Percentiles rank a stretch among this genome's conserved stretches.
phyloP scores from a whole-genome alignment of 2,113 vertebrate species.

The Tragelaphus imberbis region DNA sequence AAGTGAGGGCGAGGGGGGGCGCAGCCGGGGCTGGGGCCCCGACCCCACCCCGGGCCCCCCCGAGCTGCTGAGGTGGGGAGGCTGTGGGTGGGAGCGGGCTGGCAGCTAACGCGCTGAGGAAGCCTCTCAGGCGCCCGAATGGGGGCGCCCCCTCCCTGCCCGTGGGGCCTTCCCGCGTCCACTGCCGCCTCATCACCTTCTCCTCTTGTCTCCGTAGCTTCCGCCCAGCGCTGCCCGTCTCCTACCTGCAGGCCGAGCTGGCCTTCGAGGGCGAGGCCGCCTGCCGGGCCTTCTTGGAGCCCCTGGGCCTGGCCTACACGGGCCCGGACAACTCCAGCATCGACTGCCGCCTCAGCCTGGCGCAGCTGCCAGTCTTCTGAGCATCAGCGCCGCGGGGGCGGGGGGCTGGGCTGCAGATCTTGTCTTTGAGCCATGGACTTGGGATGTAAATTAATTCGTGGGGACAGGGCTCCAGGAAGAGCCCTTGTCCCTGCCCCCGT shows the following conservation, averaged over 20 bases:
- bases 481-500: constrained; percentile 11
- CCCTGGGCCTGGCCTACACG: constrained; percentile 85
- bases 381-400: constrained; percentile 11
- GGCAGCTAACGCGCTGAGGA: background rate
- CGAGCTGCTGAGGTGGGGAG: constrained; percentile 28
- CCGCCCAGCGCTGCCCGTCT: constrained; percentile 83
- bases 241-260: constrained; percentile 91
- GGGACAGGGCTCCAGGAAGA: constrained; percentile 66
- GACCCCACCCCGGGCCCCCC: constrained; percentile 18
- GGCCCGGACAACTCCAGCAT: constrained; percentile 87
- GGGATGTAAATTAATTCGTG: constrained; percentile 68
- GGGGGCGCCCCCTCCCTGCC: background rate
- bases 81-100: background rate
- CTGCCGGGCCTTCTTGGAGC: constrained; percentile 89
- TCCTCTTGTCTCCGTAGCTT: constrained; percentile 78
- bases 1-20: constrained; percentile 63
- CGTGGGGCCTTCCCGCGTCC: constrained; percentile 21
- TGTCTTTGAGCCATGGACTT: constrained; percentile 71
- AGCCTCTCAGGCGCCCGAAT: constrained; percentile 39
- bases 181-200: constrained; percentile 54
- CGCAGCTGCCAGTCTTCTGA: constrained; percentile 86
- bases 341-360: constrained; percentile 93
- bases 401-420: background rate
- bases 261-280: constrained; percentile 90
- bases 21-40: background rate